Evolutionary conservation across 2,797 vertebrate genomes (phyloP), one percentile per base, ranked within the genome.

Genomic region (Siniperca obscura): DNA sequence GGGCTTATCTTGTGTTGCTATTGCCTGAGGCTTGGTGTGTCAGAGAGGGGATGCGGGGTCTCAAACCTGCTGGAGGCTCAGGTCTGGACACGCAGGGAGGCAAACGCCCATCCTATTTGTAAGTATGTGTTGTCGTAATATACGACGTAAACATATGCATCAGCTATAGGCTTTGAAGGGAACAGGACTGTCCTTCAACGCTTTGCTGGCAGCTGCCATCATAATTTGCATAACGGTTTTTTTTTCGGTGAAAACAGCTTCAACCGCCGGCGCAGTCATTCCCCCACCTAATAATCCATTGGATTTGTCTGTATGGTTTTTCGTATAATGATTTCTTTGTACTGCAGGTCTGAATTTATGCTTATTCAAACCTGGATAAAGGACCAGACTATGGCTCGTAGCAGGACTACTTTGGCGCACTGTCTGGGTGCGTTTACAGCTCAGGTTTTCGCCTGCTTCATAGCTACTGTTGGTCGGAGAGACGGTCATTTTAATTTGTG

Each of bases 171-270:
- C 36, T 60, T 5, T 12, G 50, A 30, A 3, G 42, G 38, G 64
- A 74, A 10, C 60, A 21, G 74, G 52, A 8, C 3, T 46, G 67
- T 36, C 27, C 34, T 67, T 48, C 36, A 57, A 76, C 65, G 73
- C 57, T 55, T 3, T 19, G 48, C 73, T n/a, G 36, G 61, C 68
- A 64, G 81, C 69, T 80, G 76, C 42, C 48, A 9, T 22, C 70
- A 38, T 9, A 0, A 84, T 92, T 91, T 91, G 88, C 89, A 88
- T 86, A 13, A 34, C 9, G 22, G 64, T 64, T 89, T 91, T 40
- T 40, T 88, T 92, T 80, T 27, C 30, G 68, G 78, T 84, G 25
- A 17, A 88, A 91, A 88, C 88, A 80, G 70, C 2, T 64, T 71
- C 48, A 90, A 84, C 85, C 10, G 80, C 60, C 83, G 16, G 52